Percentiles rank a stretch among this genome's conserved stretches.
These are phyloP conservation scores for Scolopax rusticola DNA, from an alignment of 2,797 vertebrate genomes.

Conservation along the genomic window DNA sequence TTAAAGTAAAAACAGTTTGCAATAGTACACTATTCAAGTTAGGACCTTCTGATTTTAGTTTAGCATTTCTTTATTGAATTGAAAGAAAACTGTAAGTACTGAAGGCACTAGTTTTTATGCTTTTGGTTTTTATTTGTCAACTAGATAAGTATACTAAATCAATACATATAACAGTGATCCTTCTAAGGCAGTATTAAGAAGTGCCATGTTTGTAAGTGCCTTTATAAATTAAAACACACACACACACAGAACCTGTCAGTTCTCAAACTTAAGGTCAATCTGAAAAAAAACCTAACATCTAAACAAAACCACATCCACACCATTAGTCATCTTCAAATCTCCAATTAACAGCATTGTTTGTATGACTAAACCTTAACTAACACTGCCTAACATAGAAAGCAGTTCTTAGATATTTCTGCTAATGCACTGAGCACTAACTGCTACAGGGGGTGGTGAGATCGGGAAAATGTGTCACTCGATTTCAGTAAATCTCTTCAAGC, in stretches of 20 bases:
- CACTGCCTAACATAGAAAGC: neutral
- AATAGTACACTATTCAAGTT: neutral
- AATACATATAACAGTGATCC: neutral
- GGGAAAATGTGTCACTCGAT: neutral
- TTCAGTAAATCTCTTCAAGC: conserved; percentile 45
- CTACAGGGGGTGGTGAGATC: neutral
- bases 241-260: neutral
- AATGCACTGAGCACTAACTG: neutral
- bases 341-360: neutral
- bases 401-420: neutral
- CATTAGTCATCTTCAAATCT: neutral
- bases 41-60: neutral
- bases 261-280: neutral
- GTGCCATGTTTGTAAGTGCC: neutral
- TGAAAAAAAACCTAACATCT: neutral
- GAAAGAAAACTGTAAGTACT: neutral
- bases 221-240: neutral
- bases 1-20: neutral
- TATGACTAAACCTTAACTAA: neutral
- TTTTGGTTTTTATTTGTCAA: neutral
- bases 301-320: neutral
- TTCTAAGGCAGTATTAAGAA: neutral
- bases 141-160: neutral
- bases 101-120: neutral
- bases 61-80: neutral